Conservation (phyloP, 1,140 invertebrate genomes). For the Drosophila ananassae region DNA sequence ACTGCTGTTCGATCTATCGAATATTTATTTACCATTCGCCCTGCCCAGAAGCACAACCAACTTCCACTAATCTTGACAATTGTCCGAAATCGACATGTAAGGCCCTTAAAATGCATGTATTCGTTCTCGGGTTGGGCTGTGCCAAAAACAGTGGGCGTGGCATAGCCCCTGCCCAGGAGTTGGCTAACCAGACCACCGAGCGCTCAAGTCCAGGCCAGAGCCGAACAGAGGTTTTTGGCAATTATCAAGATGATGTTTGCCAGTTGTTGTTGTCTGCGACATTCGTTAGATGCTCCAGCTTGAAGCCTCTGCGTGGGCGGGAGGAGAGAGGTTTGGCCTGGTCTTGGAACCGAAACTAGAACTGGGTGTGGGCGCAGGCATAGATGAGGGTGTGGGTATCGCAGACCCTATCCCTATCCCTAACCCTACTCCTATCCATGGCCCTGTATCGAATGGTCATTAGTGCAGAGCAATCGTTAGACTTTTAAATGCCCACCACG, state of each 20-base stretch:
- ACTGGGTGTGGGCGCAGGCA: constrained; percentile 35
- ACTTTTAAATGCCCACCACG: constrained; percentile 76
- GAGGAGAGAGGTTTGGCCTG: constrained; percentile 21
- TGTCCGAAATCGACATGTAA: constrained; percentile 74
- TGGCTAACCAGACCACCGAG: constrained; percentile 41
- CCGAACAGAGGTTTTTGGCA: constrained; percentile 67
- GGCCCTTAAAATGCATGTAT: constrained; percentile 79
- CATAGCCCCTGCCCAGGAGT: constrained; percentile 4
- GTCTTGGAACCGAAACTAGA: constrained; percentile 6
- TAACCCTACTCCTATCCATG: constrained; percentile 18
- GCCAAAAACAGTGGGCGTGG: constrained; percentile 53
- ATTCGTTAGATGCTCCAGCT: constrained; percentile 69
- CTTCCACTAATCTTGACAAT: constrained; percentile 63
- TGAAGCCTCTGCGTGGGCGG: constrained; percentile 51
- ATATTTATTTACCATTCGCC: constrained; percentile 42
- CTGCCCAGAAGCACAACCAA: constrained; percentile 28
- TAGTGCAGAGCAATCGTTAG: constrained; percentile 75
- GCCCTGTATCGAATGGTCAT: constrained; percentile 72
- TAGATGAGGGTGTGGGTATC: constrained; percentile 30
- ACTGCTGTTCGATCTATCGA: constrained; percentile 21
- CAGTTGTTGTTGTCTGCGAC: constrained; percentile 63
- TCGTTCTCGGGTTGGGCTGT: constrained; percentile 25
- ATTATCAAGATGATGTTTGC: constrained; percentile 79
- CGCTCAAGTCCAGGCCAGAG: constrained; percentile 6
- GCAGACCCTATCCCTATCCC: constrained; percentile 19